phyloP scores from a whole-genome alignment of 1,140 invertebrate genomes.

The Kradibia gibbosae region DNA sequence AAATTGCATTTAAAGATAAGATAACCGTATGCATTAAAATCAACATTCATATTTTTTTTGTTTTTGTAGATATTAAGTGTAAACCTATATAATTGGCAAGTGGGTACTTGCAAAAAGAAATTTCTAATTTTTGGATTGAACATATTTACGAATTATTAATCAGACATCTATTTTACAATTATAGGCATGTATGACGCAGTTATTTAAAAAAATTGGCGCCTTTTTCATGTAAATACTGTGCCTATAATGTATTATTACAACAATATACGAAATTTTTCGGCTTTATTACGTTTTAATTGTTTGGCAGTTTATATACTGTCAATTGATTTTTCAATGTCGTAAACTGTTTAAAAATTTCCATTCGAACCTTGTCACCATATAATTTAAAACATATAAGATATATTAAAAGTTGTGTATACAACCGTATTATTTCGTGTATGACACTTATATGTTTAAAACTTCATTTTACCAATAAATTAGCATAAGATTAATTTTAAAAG shows the following conservation, averaged over 20 bases:
- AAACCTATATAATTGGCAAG: too few species aligned
- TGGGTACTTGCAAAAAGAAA: not conserved
- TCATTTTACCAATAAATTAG: too few species aligned
- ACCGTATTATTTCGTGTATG: not conserved
- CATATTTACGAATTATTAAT: not conserved
- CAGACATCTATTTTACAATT: not conserved
- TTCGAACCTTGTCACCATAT: not conserved
- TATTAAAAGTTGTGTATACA: not conserved
- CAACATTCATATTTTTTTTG: too few species aligned
- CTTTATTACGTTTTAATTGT: slow-evolving; percentile 36
- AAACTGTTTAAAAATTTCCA: not conserved
- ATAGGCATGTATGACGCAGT: not conserved
- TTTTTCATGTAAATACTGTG: slow-evolving; percentile 22
- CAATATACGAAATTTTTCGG: slow-evolving; percentile 28
- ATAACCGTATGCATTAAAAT: too few species aligned
- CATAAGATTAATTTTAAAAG: too few species aligned
- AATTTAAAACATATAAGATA: not conserved
- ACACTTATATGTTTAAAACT: too few species aligned
- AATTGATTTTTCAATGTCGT: not conserved
- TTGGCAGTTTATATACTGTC: slow-evolving; percentile 34
- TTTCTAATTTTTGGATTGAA: not conserved
- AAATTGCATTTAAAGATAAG: too few species aligned
- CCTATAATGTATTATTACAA: not conserved
- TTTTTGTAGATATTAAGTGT: too few species aligned
- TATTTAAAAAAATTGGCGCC: not conserved